Evolutionary conservation across 2,888 invertebrate species (phyloP).

Genomic region (Serrognathus titanus): DNA sequence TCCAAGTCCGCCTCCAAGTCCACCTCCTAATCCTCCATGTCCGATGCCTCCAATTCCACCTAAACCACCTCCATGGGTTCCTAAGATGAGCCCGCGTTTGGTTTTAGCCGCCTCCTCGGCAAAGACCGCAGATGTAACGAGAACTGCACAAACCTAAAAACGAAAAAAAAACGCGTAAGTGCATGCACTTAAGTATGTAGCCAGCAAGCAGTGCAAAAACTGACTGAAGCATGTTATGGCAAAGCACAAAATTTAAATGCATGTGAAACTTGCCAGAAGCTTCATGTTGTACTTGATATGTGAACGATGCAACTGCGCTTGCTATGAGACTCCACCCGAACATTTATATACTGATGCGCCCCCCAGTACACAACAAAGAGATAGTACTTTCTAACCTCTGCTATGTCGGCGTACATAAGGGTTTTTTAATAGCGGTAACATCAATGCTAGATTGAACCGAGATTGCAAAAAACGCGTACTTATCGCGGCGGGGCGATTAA

Average conservation of each 20-base stretch:
- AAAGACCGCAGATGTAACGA: slow-evolving; percentile 14
- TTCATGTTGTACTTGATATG: slow-evolving; percentile 16
- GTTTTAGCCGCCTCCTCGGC: slow-evolving; percentile 15
- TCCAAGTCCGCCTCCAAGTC: slow-evolving; percentile 15
- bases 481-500: no score
- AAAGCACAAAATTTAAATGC: no score
- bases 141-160: slow-evolving; percentile 15
- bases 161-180: not conserved
- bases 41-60: slow-evolving; percentile 7
- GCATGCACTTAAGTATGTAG: not conserved
- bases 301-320: slow-evolving; percentile 17
- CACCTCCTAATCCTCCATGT: slow-evolving; percentile 11
- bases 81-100: slow-evolving; percentile 15
- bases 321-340: slow-evolving; percentile 16
- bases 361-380: slow-evolving; percentile 12
- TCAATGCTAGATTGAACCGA: no score
- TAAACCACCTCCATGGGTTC: slow-evolving; percentile 14
- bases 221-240: no score
- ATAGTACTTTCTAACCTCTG: slow-evolving; percentile 15
- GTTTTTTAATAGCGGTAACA: not conserved
- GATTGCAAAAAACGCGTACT: no score
- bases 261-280: slow-evolving; percentile 13
- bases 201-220: no score
- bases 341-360: slow-evolving; percentile 16
- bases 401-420: slow-evolving; percentile 2